Percentiles rank a stretch among this genome's conserved stretches.
Conservation (phyloP, 2,797 vertebrate genomes). For the Florisuga fusca region DNA sequence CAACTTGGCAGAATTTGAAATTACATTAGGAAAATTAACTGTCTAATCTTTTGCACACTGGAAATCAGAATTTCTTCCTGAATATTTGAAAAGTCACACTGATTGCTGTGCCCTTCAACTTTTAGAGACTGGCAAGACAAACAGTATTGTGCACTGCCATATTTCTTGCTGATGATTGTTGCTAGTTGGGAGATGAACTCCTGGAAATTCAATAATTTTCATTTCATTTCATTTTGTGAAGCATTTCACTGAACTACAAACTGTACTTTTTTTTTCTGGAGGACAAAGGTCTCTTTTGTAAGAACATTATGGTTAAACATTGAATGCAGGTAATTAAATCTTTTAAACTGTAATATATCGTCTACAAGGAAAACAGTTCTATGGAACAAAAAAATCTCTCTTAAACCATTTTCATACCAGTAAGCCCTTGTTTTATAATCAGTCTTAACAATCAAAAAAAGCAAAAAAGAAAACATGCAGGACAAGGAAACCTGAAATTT, state of each 20-base stretch:
- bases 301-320: neutral
- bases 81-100: neutral
- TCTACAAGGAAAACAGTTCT: neutral
- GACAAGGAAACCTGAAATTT: neutral
- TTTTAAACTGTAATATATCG: neutral
- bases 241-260: neutral
- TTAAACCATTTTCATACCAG: neutral
- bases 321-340: conserved; percentile 10
- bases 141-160: neutral
- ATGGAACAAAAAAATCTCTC: neutral
- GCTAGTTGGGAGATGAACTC: neutral
- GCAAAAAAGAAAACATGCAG: neutral
- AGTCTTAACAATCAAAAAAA: neutral
- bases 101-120: neutral
- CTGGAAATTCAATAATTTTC: neutral
- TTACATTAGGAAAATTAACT: neutral
- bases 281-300: conserved; percentile 7
- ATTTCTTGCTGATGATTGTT: neutral
- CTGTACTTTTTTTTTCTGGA: neutral
- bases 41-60: neutral
- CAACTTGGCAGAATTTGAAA: conserved; percentile 2
- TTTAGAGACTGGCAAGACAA: neutral
- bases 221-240: neutral
- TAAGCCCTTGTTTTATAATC: neutral
- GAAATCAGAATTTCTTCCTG: neutral